Percentiles rank a stretch among this genome's conserved stretches.
Evolutionary conservation across 2,113 vertebrate genomes (phyloP).

Genomic region (Neolamprologus toae): DNA sequence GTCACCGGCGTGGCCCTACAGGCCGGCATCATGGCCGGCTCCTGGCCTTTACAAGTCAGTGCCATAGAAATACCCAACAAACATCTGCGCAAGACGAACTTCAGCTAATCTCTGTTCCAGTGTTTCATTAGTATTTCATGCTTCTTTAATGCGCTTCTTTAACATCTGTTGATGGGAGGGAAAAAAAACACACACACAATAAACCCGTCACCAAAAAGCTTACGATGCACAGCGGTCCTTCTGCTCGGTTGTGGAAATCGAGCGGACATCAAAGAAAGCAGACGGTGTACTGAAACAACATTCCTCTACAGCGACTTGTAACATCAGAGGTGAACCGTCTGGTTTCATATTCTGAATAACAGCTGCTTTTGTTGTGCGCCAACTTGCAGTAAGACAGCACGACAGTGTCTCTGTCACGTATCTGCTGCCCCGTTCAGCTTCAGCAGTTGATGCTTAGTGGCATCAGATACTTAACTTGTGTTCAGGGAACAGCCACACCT

Average conservation of each 20-base stretch:
- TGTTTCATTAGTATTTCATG: background rate
- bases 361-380: background rate
- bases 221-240: background rate
- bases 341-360: background rate
- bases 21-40: constrained; percentile 92
- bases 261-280: background rate
- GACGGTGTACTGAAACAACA: background rate
- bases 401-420: background rate
- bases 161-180: background rate
- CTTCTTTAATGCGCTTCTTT: background rate
- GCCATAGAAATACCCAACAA: constrained; percentile 94
- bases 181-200: background rate
- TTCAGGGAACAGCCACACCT: constrained; percentile 15
- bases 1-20: constrained; percentile 92
- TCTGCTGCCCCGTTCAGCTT: background rate
- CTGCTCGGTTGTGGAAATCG: background rate
- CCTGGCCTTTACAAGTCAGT: constrained; percentile 97
- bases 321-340: background rate
- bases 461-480: background rate
- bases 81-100: constrained; percentile 91
- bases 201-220: background rate
- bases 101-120: constrained; percentile 66
- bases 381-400: background rate
- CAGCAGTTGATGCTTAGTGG: background rate
- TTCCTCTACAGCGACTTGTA: background rate